A percentile compares a stretch with the other conserved stretches of the same genome.
phyloP scores from a whole-genome alignment of 2,113 vertebrate species.

The Myrmecobius fasciatus region DNA sequence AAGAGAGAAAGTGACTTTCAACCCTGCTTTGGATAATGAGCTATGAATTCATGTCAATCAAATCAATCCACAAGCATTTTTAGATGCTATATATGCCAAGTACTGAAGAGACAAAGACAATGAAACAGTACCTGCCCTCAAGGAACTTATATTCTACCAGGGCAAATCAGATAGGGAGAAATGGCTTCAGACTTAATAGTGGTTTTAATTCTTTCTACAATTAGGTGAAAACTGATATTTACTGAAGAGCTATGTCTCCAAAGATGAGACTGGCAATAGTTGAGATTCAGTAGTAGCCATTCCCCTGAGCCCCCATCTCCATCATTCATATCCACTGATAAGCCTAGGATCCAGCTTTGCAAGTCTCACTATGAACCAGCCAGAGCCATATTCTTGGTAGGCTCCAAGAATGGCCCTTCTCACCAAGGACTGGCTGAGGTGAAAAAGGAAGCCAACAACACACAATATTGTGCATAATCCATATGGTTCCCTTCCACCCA shows the following conservation, averaged over 20 bases:
- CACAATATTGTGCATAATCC: not conserved
- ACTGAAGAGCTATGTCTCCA: not conserved
- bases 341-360: not conserved
- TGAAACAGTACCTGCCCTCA: not conserved
- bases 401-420: not conserved
- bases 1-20: conserved; percentile 3
- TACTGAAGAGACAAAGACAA: not conserved
- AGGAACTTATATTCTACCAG: not conserved
- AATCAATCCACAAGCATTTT: not conserved
- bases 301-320: not conserved
- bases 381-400: not conserved
- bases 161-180: not conserved
- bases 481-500: conserved; percentile 16
- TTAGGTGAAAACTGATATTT: not conserved
- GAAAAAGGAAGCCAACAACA: not conserved
- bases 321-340: not conserved
- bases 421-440: not conserved
- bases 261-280: not conserved
- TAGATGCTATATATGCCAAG: not conserved
- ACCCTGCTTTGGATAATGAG: not conserved
- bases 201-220: not conserved
- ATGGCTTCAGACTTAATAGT: not conserved
- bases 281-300: not conserved
- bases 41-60: not conserved
- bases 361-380: not conserved